Evolutionary conservation across 2,113 vertebrate species (phyloP), one percentile per base, ranked within the genome.

Genomic region (Hystrix brachyura): DNA sequence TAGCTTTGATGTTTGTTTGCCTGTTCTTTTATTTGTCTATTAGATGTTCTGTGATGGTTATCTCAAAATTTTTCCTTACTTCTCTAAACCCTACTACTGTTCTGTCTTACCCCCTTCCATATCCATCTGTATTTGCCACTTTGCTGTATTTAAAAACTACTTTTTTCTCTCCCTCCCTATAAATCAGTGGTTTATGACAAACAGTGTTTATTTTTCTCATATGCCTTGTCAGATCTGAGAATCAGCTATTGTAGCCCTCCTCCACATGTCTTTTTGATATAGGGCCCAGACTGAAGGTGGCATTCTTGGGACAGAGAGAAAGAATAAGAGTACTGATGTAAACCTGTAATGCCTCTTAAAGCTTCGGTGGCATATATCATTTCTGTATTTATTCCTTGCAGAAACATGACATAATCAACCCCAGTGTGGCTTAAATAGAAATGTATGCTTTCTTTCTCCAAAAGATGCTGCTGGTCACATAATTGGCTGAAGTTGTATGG

Each of bases 41-140:
- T 94, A 59, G 88, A 29, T 84, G 51, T 80, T 96, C n/a, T 94
- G 3, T 95, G 34, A 92, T 94, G 59, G 38, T 96, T 94, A 43
- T 38, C 43, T 92, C 84, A 92, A 55, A 74, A 51, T 55, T 69
- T 84, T 85, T 62, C 9, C 38, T 93, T 48, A 65, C 57, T 94
- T 94, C 32, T 69, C 19, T 87, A 38, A 96, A 59, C 86, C 14
- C 60, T 92, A 12, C 32, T 43, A 13, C 38, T 94, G 2, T 87
- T 95, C 76, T 92, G 48, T 57, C 43, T 87, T 17, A 76, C 17
- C 27, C 0, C 13, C n/a, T 11, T 27, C 60, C 25, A 8, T 55
- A 80, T n/a, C 17, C 46, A 90, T 71, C 72, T 85, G 5, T 91
- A 59, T 82, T 89, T 60, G 84, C 55, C 18, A 90, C 53, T 88